Base-by-base conservation (phyloP, 2,797 vertebrate species). In the Pseudochirops corinnae region DNA sequence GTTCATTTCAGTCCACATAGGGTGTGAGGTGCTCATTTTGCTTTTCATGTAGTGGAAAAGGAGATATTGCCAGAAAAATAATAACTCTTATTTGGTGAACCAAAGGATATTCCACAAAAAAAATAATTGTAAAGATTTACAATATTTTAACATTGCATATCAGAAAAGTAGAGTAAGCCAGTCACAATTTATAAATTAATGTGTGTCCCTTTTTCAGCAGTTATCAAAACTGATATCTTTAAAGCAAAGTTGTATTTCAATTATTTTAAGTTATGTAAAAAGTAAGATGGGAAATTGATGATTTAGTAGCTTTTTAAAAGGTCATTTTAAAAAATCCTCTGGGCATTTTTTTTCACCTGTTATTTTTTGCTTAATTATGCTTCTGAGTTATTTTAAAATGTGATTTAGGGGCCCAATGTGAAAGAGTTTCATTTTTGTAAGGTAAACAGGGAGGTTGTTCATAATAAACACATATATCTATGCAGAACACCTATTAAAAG, bases 111-210 rank as follows among this genome's bases (percentile, higher is more conserved):
- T 97, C 96, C 96, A 98, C 96, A 98, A 95, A 95, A 46, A 0
- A 98, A 96, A n/a, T 94, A 97, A 93, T 28, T 99, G 98, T 99
- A 99, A 99, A 98, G 98, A 98, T 98, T 98, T 99, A 99, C 99
- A 97, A 99, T 99, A 99, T 99, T 99, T 99, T 99, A 98, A 99
- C 99, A 99, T 99, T 99, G 97, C 98, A 97, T 98, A 98, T 97
- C 96, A 98, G 97, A 98, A 98, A 97, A 97, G 93, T 96, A 98
- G 98, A 97, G 96, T 96, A 98, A 98, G 96, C 97, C 98, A 96
- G 95, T 98, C 97, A 98, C 98, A 98, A 98, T 98, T 94, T 99
- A 98, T 98, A 98, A 98, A 97, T 95, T 82, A 97, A 94, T 96
- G 95, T 93, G 58, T 90, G 96, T 95, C 92, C 87, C 93, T 97